A percentile compares a stretch with the other conserved stretches of the same genome.
These are phyloP conservation scores for Xyrichtys novacula DNA, from an alignment of 2,797 vertebrate species.

Conservation along the genomic window DNA sequence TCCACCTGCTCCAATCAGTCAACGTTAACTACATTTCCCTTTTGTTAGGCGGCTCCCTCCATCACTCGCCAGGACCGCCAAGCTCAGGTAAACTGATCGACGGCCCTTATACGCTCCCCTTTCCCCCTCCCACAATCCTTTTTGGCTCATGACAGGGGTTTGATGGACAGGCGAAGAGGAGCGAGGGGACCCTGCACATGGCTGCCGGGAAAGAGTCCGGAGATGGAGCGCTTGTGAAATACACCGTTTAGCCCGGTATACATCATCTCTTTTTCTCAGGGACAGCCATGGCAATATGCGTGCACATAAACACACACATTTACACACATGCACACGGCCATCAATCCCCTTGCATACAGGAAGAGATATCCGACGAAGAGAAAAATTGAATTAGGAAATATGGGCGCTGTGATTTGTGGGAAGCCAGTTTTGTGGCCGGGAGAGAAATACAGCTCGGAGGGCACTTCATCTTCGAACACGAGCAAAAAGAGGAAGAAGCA, in stretches of 20 bases:
- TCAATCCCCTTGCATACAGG: slow-evolving; percentile 78
- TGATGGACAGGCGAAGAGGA: slow-evolving; percentile 75
- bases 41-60: slow-evolving; percentile 66
- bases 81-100: slow-evolving; percentile 80
- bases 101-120: slow-evolving; percentile 45
- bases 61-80: slow-evolving; percentile 64
- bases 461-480: slow-evolving; percentile 70
- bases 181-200: slow-evolving; percentile 55
- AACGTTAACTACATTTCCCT: slow-evolving; percentile 79
- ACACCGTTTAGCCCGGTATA: slow-evolving; percentile 74
- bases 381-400: slow-evolving; percentile 83
- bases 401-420: slow-evolving; percentile 77
- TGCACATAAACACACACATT: slow-evolving; percentile 55
- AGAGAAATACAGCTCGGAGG: slow-evolving; percentile 72
- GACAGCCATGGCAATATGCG: slow-evolving; percentile 61
- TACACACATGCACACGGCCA: slow-evolving; percentile 58
- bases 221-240: slow-evolving; percentile 77
- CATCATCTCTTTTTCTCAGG: slow-evolving; percentile 78
- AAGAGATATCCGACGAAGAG: slow-evolving; percentile 75
- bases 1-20: slow-evolving; percentile 73
- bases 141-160: slow-evolving; percentile 62
- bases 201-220: slow-evolving; percentile 69
- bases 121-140: slow-evolving; percentile 57
- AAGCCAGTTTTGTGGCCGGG: slow-evolving; percentile 66
- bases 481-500: slow-evolving; percentile 74